Conservation (phyloP, 2,888 invertebrate genomes). For the Pelosia muscerda region DNA sequence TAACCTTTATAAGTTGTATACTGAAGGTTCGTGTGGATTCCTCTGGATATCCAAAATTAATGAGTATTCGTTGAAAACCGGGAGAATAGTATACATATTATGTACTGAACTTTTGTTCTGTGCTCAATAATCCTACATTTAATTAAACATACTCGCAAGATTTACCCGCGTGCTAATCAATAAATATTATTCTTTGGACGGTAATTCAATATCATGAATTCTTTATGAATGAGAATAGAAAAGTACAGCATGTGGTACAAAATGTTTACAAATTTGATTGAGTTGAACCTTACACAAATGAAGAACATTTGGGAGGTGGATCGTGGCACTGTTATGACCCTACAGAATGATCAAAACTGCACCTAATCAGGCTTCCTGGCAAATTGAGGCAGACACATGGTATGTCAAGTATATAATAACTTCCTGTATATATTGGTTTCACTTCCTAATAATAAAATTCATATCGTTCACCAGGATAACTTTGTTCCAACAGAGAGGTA, state of each 20-base stretch:
- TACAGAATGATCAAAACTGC: neutral
- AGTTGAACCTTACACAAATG: neutral
- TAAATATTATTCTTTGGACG: neutral
- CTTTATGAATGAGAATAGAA: neutral
- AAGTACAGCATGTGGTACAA: neutral
- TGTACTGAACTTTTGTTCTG: neutral
- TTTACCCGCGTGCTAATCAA: no score
- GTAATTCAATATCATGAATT: neutral
- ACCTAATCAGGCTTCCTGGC: conserved; percentile 1
- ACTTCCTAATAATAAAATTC: neutral
- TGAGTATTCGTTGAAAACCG: neutral
- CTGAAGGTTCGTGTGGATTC: neutral
- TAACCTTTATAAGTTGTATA: no score
- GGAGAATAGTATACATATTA: neutral
- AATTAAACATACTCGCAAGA: no score
- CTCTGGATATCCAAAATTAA: neutral
- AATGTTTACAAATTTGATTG: neutral
- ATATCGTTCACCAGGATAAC: neutral
- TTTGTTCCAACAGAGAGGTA: neutral
- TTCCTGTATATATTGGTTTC: neutral
- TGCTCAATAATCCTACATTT: no score
- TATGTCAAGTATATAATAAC: neutral
- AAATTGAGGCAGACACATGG: neutral
- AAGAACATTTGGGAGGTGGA: neutral
- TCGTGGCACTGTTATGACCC: conserved; percentile 1